These are phyloP conservation scores for Cynoglossus semilaevis DNA, from an alignment of 2,113 vertebrate genomes.

Conservation along the genomic window DNA sequence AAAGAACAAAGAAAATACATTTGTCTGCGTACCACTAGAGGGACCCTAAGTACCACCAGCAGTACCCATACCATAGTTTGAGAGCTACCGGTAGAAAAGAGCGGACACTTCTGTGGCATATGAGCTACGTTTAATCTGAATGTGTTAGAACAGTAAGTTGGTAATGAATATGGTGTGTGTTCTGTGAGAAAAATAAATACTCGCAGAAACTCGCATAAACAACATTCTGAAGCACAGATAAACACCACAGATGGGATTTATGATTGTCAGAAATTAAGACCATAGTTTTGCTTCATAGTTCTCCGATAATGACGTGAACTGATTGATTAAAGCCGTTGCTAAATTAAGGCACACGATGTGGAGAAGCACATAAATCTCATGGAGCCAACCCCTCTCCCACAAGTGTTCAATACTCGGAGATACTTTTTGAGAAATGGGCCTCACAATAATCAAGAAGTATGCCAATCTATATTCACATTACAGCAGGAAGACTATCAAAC, in stretches of 20 bases:
- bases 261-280: background rate
- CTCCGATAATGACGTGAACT: conserved; percentile 14
- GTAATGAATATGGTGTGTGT: conserved; percentile 5
- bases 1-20: no score
- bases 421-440: conserved; percentile 56
- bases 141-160: conserved; percentile 1
- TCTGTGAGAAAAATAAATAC: conserved; percentile 10
- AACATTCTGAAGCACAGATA: background rate
- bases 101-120: background rate
- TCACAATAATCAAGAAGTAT: conserved; percentile 59
- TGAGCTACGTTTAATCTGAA: conserved; percentile 1
- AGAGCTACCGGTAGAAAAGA: no score
- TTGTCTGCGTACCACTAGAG: no score
- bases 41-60: no score
- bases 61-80: no score
- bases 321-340: conserved; percentile 4
- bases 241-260: conserved; percentile 1
- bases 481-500: conserved; percentile 51
- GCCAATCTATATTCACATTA: conserved; percentile 66
- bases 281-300: conserved; percentile 11
- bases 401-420: conserved; percentile 31
- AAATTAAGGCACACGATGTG: conserved; percentile 30
- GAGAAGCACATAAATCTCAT: conserved; percentile 48
- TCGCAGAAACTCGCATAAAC: background rate
- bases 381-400: conserved; percentile 5